Conservation (phyloP, 2,113 vertebrate genomes). For the Talpa occidentalis region DNA sequence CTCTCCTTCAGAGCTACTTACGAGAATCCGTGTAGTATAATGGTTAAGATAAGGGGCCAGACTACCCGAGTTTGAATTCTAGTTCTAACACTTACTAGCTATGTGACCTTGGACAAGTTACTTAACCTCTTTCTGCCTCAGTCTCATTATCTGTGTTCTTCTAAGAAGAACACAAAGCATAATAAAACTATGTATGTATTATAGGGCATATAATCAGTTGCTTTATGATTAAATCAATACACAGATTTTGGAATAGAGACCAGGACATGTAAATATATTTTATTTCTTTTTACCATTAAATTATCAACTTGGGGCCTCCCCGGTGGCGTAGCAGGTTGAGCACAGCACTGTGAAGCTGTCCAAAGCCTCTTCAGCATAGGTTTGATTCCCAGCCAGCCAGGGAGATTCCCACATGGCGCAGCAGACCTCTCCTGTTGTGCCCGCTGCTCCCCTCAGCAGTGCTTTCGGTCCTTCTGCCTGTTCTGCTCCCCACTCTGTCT, state of each 20-base stretch:
- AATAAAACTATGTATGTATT: background rate
- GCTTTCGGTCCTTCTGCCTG: too few relatives aligned
- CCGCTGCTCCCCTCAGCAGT: too few relatives aligned
- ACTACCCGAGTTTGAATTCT: background rate
- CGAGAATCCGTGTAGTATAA: background rate
- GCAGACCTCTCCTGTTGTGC: too few relatives aligned
- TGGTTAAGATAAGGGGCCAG: background rate
- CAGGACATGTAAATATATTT: background rate
- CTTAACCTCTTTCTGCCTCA: background rate
- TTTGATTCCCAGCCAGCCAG: too few relatives aligned
- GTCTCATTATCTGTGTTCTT: too few relatives aligned
- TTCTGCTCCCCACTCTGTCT: too few relatives aligned
- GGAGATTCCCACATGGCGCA: too few relatives aligned
- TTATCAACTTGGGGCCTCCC: conserved; percentile 19
- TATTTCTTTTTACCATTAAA: conserved; percentile 22
- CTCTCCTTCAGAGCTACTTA: background rate
- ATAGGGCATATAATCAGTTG: background rate
- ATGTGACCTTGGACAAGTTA: background rate
- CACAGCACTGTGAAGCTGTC: too few relatives aligned
- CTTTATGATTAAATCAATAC: conserved; percentile 7
- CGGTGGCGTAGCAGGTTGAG: too few relatives aligned
- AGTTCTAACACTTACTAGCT: background rate
- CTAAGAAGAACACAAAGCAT: too few relatives aligned
- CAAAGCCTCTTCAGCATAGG: too few relatives aligned
- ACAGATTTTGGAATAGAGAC: background rate